Conservation (phyloP, 2,113 vertebrate genomes). For the Microcebus tavaratra region DNA sequence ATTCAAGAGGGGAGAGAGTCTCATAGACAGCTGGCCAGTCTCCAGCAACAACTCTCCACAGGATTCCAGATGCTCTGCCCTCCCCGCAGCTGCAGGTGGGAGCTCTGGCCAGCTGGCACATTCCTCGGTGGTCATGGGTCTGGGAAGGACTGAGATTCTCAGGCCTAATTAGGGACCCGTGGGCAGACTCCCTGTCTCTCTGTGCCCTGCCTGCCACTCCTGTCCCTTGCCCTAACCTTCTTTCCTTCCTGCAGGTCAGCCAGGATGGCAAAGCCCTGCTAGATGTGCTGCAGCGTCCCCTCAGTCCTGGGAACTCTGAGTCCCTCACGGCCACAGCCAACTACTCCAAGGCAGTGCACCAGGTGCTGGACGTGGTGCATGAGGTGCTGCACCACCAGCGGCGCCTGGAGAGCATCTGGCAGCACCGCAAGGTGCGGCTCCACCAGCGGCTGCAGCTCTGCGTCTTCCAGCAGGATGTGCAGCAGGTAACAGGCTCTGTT, state of each 20-base stretch:
- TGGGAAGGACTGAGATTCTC: background rate
- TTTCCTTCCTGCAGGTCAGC: slow-evolving; percentile 90
- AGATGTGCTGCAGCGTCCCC: slow-evolving; percentile 96
- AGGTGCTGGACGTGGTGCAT: slow-evolving; percentile 97
- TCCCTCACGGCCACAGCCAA: slow-evolving; percentile 98
- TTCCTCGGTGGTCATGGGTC: background rate
- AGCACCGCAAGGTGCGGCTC: slow-evolving; percentile 96
- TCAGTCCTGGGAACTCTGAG: slow-evolving; percentile 96
- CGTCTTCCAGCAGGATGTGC: slow-evolving; percentile 98
- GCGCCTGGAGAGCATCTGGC: slow-evolving; percentile 97
- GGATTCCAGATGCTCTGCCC: background rate
- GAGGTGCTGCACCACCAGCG: slow-evolving; percentile 97
- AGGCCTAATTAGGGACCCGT: background rate
- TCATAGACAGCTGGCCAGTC: too few species aligned
- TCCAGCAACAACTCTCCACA: background rate
- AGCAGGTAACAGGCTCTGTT: slow-evolving; percentile 89
- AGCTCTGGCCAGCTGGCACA: background rate
- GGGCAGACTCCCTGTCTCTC: too few species aligned
- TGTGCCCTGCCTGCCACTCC: background rate
- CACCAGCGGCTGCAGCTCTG: slow-evolving; percentile 98
- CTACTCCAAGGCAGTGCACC: slow-evolving; percentile 98
- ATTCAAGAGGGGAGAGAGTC: background rate
- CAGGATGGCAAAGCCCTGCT: slow-evolving; percentile 97
- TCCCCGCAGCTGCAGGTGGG: background rate
- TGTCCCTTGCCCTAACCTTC: background rate